A percentile compares a stretch with the other conserved stretches of the same genome.
Conservation (phyloP, 2,113 vertebrate species). For the rabbit (Oryctolagus cuniculus) region DNA sequence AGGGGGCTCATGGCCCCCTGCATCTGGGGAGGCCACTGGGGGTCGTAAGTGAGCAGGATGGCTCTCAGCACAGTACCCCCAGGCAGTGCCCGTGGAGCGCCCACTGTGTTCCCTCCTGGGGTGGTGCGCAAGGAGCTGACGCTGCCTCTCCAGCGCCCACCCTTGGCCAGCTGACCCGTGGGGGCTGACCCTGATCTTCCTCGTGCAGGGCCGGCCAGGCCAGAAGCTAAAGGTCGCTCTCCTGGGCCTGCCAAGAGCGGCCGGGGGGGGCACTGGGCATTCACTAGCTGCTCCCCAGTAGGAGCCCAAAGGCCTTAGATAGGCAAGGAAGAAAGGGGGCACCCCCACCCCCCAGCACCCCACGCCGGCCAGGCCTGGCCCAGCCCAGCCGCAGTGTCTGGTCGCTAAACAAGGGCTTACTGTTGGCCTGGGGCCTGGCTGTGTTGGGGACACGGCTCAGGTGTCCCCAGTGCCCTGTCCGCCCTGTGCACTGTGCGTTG, state of each 20-base stretch:
- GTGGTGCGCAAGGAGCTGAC: no score
- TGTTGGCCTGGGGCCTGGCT: neutral
- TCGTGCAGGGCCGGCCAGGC: neutral
- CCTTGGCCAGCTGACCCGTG: no score
- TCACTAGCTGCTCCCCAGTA: no score
- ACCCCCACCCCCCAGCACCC: neutral
- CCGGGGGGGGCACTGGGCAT: neutral
- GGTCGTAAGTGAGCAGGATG: neutral
- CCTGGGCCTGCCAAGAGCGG: neutral
- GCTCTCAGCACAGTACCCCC: neutral
- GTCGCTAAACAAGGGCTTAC: neutral
- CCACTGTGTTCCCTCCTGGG: no score
- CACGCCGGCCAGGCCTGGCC: neutral
- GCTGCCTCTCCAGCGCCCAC: no score
- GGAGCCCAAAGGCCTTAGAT: no score
- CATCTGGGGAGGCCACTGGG: accelerated
- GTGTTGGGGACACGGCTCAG: neutral
- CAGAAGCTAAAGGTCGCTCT: neutral
- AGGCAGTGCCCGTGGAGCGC: neutral
- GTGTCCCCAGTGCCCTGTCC: neutral
- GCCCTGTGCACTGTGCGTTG: neutral
- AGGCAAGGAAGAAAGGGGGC: neutral
- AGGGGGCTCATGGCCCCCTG: neutral
- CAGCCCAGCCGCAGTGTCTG: neutral
- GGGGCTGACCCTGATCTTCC: neutral